phyloP scores from a whole-genome alignment of 2,113 vertebrate species.

The Festucalex cinctus region DNA sequence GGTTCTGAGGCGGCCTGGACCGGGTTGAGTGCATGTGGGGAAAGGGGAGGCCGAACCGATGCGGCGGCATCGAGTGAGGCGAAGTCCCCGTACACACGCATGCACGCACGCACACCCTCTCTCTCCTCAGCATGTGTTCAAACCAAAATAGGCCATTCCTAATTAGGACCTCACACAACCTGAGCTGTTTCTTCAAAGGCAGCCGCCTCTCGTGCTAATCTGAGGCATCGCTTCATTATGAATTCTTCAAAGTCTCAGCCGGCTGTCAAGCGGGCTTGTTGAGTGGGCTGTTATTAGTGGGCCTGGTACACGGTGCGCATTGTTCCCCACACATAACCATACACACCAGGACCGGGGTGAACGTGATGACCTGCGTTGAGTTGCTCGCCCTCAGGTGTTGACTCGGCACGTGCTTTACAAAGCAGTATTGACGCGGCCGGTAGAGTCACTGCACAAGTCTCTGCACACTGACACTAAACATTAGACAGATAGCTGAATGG shows the following conservation, averaged over 20 bases:
- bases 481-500: slow-evolving; percentile 10
- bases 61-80: too few relatives aligned
- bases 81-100: too few relatives aligned
- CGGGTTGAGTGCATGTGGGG: too few relatives aligned
- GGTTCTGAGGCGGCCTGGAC: too few relatives aligned
- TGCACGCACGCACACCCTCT: neutral
- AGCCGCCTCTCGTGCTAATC: slow-evolving; percentile 63
- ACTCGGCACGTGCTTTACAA: slow-evolving; percentile 59
- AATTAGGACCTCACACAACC: slow-evolving; percentile 74
- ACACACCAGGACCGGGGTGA: slow-evolving; percentile 29
- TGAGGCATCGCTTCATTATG: slow-evolving; percentile 72
- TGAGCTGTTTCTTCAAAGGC: slow-evolving; percentile 75
- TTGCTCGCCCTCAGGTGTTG: slow-evolving; percentile 69
- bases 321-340: slow-evolving; percentile 40
- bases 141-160: slow-evolving; percentile 71
- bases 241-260: slow-evolving; percentile 71
- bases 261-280: slow-evolving; percentile 68
- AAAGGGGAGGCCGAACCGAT: too few relatives aligned
- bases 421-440: slow-evolving; percentile 65
- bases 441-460: slow-evolving; percentile 48
- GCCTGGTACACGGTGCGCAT: slow-evolving; percentile 51
- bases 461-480: slow-evolving; percentile 28
- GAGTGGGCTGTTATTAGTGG: slow-evolving; percentile 62
- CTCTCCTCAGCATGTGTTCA: slow-evolving; percentile 53
- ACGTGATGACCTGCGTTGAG: slow-evolving; percentile 52